phyloP scores from a whole-genome alignment of 1,140 invertebrate genomes.

The Euschistus heros region DNA sequence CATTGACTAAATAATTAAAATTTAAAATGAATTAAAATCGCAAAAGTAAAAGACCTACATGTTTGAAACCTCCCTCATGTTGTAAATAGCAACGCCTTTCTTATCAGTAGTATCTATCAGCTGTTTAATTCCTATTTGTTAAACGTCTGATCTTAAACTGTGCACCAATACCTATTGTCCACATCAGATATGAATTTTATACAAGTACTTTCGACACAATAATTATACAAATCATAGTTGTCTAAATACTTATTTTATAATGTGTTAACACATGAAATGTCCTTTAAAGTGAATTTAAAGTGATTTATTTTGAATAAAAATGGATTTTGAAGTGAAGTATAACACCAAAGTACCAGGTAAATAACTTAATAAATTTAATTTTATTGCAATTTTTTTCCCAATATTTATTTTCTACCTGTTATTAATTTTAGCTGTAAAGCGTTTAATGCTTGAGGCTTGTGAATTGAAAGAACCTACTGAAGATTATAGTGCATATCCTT shows the following conservation, averaged over 20 bases:
- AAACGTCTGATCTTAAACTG: not conserved
- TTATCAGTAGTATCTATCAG: conserved; percentile 2
- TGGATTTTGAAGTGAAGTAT: conserved; percentile 30
- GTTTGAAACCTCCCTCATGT: not conserved
- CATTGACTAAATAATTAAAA: too few species aligned
- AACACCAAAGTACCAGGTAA: conserved; percentile 30
- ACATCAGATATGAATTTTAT: conserved; percentile 3
- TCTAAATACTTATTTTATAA: too few species aligned
- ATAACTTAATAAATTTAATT: conserved; percentile 8
- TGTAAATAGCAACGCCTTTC: not conserved
- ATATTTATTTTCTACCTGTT: not conserved
- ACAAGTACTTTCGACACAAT: too few species aligned
- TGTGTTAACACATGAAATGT: too few species aligned
- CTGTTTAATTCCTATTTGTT: not conserved
- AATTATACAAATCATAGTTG: too few species aligned
- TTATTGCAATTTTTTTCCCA: conserved; percentile 15
- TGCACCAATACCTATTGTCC: conserved; percentile 3
- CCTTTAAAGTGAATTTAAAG: too few species aligned
- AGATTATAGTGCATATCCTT: conserved; percentile 79
- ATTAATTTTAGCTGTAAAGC: conserved; percentile 66
- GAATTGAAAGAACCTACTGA: conserved; percentile 78
- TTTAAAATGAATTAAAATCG: too few species aligned
- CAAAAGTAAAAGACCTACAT: too few species aligned
- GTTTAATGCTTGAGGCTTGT: conserved; percentile 83
- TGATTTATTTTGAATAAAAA: conserved; percentile 6